Percentiles rank a stretch among this genome's conserved stretches.
Evolutionary conservation across 2,888 invertebrate genomes (phyloP).

Genomic region (Philaethria dido): DNA sequence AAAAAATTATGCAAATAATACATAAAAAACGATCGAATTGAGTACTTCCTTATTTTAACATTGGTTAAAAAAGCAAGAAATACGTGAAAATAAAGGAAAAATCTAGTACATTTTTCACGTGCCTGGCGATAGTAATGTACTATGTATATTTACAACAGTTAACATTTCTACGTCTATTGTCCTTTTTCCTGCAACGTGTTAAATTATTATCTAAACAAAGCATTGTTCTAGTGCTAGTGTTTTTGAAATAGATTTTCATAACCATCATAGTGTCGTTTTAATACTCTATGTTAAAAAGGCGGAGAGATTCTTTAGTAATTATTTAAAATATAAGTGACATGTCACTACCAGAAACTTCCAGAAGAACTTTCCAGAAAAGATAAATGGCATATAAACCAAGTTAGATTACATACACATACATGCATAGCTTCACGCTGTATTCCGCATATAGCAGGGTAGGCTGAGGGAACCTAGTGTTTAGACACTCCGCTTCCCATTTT

Average conservation of each 20-base stretch:
- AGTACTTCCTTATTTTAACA: no score
- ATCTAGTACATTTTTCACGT: neutral
- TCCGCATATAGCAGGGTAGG: no score
- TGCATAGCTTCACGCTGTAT: no score
- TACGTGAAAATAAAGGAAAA: neutral
- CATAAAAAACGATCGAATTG: no score
- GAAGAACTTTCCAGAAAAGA: no score
- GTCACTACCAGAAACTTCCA: no score
- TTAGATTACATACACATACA: no score
- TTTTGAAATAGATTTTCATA: conserved; percentile 38
- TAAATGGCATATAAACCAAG: no score
- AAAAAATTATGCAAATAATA: no score
- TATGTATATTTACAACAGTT: conserved; percentile 9
- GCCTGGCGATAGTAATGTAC: conserved; percentile 2
- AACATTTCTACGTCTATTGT: conserved; percentile 34
- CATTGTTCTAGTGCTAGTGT: conserved; percentile 47
- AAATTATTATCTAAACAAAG: conserved; percentile 49
- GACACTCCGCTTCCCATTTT: no score
- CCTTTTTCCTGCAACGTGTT: conserved; percentile 48
- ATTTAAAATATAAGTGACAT: neutral
- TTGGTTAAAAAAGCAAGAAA: no score
- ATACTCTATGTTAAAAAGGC: neutral
- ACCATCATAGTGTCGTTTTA: neutral
- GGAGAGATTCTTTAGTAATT: neutral
- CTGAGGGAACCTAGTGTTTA: no score